Evolutionary conservation across 2,888 invertebrate species (phyloP), one percentile per base, ranked within the genome.

Genomic region (Onthophagus sagittarius): DNA sequence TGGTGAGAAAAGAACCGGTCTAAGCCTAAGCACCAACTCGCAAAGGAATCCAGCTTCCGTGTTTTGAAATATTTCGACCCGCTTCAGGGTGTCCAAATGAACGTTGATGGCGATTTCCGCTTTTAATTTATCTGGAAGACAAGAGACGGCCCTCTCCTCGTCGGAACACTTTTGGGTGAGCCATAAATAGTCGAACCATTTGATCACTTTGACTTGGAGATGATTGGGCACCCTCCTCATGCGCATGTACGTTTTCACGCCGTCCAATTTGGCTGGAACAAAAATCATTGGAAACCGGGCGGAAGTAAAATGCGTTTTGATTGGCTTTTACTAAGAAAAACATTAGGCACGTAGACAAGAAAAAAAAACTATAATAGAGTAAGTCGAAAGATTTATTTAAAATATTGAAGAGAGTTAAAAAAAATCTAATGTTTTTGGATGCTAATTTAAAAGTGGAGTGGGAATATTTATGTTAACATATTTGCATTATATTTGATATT

Each of bases 101-200:
- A 99, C 98, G 88, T 99, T 98, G 87, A 99, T 98, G 83, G 98
- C 98, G 83, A 99, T 99, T 88, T 99, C 99, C 75, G 98, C 98
- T 87, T 98, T 98, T 82, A 98, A 90, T 87, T 98, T 98, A 88
- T 98, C 98, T 87, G 97, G 97, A 83, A 97, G 90, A 88, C 96
- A 97, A 83, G 95, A 95, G 80, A 97, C 96, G 74, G 96, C 96
- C 86, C 93, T 94, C 86, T 98, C 98, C 86, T 99, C 98, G 85
- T 98, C 97, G 23, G 97, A 97, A 84, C 97, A 97, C 88, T 98
- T 98, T 88, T 99, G 98, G 79, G 97, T 97, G 83, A 98, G 92
- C 98, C 99, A 99, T 82, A 98, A 90, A 86, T 99, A 98, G 89
- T 99, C 98, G 87, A 98, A 99, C 98, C 98, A 99, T 87, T 97